phyloP scores from a whole-genome alignment of 2,113 vertebrate genomes.

The Euleptes europaea region DNA sequence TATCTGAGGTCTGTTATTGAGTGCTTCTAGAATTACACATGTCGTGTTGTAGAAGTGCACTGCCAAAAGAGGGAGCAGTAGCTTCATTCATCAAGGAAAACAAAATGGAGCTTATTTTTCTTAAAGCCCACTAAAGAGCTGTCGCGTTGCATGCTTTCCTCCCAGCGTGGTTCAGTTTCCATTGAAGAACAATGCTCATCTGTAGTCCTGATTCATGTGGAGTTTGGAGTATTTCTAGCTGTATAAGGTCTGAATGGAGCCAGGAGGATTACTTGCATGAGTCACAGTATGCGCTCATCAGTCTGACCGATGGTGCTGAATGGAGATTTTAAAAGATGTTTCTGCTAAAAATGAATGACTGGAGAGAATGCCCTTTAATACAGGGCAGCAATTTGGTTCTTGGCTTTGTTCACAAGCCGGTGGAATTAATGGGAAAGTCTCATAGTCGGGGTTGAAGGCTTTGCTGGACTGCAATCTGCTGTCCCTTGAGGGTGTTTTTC shows the following conservation, averaged over 20 bases:
- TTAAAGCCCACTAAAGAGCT: background rate
- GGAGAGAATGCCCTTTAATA: constrained; percentile 1
- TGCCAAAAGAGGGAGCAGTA: background rate
- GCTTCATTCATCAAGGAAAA: constrained; percentile 21
- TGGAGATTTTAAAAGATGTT: background rate
- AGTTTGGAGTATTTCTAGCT: constrained; percentile 8
- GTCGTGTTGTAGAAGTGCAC: constrained; percentile 9
- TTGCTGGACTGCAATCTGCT: background rate
- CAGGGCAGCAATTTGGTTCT: background rate
- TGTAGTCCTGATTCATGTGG: constrained; percentile 1
- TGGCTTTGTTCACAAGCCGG: background rate
- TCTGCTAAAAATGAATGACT: background rate
- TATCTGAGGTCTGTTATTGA: constrained; percentile 8
- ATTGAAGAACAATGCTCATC: background rate
- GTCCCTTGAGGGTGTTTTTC: background rate
- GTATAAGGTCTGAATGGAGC: background rate
- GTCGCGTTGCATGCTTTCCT: background rate
- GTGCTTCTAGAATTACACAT: constrained; percentile 29
- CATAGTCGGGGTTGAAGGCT: background rate
- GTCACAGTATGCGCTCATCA: constrained; percentile 1
- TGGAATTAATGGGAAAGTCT: background rate
- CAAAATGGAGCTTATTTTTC: background rate
- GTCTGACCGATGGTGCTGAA: background rate
- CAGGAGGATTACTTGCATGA: background rate
- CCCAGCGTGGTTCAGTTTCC: background rate